These are phyloP conservation scores for Melanerpes aurifrons DNA, from an alignment of 2,113 vertebrate genomes.

Conservation along the genomic window DNA sequence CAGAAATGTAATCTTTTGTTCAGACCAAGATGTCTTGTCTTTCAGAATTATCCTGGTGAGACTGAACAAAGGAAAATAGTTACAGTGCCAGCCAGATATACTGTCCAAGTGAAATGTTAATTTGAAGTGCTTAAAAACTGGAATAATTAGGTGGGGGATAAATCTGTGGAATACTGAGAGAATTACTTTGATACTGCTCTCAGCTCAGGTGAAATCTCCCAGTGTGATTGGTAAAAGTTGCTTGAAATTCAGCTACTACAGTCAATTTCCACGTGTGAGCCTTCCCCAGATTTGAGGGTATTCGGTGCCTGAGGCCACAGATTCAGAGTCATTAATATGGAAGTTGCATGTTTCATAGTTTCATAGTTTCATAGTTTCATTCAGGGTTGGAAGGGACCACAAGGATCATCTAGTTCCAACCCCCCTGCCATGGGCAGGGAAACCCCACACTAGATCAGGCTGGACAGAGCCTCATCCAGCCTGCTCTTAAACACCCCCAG, in stretches of 20 bases:
- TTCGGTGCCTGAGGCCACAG: not conserved
- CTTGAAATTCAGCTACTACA: not conserved
- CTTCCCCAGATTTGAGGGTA: not conserved
- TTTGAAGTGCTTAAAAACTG: slow-evolving; percentile 44
- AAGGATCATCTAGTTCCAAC: too few relatives aligned
- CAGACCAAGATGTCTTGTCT: slow-evolving; percentile 26
- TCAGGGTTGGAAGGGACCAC: too few relatives aligned
- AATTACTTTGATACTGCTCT: not conserved
- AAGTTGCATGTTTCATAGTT: too few relatives aligned
- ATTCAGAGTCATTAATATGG: not conserved
- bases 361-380: too few relatives aligned
- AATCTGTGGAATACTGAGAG: not conserved
- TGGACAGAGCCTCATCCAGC: too few relatives aligned
- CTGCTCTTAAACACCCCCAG: too few relatives aligned
- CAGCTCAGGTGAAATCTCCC: slow-evolving; percentile 15
- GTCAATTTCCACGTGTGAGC: not conserved
- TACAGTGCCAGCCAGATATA: slow-evolving; percentile 12
- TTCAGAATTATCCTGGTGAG: slow-evolving; percentile 17
- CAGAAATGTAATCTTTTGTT: not conserved
- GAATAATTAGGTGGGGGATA: slow-evolving; percentile 22
- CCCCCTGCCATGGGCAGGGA: too few relatives aligned
- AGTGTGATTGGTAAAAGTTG: not conserved
- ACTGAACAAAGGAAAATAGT: slow-evolving; percentile 26
- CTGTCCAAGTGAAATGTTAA: slow-evolving; percentile 52
- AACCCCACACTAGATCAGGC: too few relatives aligned